Conservation (phyloP, 1,140 invertebrate genomes). For the Diuraphis noxia region DNA sequence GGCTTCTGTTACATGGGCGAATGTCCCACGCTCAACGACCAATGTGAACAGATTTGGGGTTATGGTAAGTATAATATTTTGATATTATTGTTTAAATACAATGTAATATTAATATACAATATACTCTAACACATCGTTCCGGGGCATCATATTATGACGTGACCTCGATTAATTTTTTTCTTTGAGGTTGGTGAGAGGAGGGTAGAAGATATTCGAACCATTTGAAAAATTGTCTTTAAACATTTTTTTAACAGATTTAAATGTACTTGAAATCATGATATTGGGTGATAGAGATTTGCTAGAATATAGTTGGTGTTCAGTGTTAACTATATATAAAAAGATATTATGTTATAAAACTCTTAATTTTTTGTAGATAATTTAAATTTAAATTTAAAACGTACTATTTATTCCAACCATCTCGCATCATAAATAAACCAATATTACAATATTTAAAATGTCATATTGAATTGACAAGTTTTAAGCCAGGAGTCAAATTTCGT, state of each 20-base stretch:
- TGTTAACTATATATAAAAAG: not conserved
- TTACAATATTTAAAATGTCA: not conserved
- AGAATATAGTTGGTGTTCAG: not conserved
- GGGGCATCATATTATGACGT: no score
- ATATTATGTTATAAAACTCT: not conserved
- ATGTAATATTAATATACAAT: not conserved
- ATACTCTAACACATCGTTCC: not conserved
- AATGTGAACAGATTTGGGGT: slow-evolving; percentile 92
- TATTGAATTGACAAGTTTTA: not conserved
- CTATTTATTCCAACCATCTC: not conserved
- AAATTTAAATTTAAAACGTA: not conserved
- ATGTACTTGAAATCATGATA: not conserved
- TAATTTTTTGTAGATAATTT: not conserved
- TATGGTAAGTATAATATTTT: slow-evolving; percentile 61
- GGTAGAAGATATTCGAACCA: not conserved
- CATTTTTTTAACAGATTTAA: not conserved
- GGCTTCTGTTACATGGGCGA: slow-evolving; percentile 89
- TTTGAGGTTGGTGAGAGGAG: no score
- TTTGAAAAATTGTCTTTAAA: not conserved
- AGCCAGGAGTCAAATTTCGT: not conserved
- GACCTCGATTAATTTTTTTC: no score
- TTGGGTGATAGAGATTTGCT: not conserved
- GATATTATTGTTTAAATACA: not conserved
- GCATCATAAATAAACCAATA: not conserved
- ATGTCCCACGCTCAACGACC: slow-evolving; percentile 83